Evolutionary conservation across 1,140 invertebrate genomes (phyloP).

Genomic region (Temnothorax longispinosus): DNA sequence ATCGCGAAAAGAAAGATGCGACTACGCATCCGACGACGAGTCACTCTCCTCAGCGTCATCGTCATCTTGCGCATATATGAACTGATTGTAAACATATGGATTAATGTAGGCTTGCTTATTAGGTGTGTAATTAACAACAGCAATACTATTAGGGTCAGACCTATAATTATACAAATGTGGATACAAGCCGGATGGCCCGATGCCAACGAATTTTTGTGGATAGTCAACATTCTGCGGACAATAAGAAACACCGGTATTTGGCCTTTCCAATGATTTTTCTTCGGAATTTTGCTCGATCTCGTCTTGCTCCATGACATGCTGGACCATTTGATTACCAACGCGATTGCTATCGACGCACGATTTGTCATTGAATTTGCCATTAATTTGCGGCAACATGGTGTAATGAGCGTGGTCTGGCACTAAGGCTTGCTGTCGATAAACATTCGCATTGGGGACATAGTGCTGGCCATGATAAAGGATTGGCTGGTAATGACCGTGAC

Average conservation of each 20-base stretch:
- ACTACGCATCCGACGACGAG: conserved; percentile 77
- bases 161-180: conserved; percentile 83
- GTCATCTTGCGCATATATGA: conserved; percentile 73
- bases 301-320: conserved; percentile 46
- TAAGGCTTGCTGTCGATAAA: conserved; percentile 81
- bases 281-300: conserved; percentile 60
- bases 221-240: conserved; percentile 69
- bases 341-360: conserved; percentile 35
- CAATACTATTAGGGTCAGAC: conserved; percentile 78
- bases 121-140: conserved; percentile 82
- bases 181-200: conserved; percentile 78
- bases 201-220: conserved; percentile 79
- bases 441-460: conserved; percentile 71
- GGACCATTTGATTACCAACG: conserved; percentile 19
- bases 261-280: conserved; percentile 62
- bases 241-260: conserved; percentile 67
- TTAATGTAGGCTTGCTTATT: conserved; percentile 81
- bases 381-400: conserved; percentile 66
- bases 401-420: conserved; percentile 77
- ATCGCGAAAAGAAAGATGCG: conserved; percentile 63
- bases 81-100: conserved; percentile 80
- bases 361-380: conserved; percentile 56
- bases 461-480: conserved; percentile 79
- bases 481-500: conserved; percentile 78
- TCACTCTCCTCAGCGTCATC: conserved; percentile 79